Percentiles rank a stretch among this genome's conserved stretches.
Evolutionary conservation across 2,888 invertebrate genomes (phyloP).

Genomic region (Nomada fabriciana): DNA sequence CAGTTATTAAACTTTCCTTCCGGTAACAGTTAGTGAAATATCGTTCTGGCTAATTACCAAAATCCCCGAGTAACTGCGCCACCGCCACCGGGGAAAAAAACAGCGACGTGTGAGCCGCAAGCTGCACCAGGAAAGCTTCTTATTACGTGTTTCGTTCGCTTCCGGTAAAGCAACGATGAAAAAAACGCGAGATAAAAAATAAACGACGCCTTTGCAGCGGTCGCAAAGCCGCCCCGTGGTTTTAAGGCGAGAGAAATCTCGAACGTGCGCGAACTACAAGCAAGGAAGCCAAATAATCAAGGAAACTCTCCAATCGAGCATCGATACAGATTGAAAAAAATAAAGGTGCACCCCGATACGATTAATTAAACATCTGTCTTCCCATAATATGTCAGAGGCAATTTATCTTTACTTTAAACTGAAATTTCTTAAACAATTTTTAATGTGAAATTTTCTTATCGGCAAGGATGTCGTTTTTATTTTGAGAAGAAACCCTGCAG

Average conservation of each 20-base stretch:
- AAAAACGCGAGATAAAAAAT: not conserved
- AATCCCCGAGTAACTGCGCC: conserved; percentile 38
- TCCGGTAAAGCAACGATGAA: conserved; percentile 2
- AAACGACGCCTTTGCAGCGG: conserved; percentile 31
- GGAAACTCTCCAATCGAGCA: conserved; percentile 6
- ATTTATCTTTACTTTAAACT: no score
- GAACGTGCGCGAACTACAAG: conserved; percentile 14
- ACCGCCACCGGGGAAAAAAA: conserved; percentile 21
- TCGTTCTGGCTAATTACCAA: conserved; percentile 47
- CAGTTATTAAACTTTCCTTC: conserved; percentile 25
- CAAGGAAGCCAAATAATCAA: conserved; percentile 1
- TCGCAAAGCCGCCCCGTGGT: conserved; percentile 19
- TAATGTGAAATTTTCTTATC: no score
- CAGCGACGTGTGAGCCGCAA: conserved; percentile 37
- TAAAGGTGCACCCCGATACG: no score
- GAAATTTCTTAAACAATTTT: no score
- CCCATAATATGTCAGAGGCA: no score
- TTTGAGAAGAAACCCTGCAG: no score
- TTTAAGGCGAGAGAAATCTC: conserved; percentile 26
- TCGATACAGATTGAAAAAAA: not conserved
- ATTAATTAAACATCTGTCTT: no score
- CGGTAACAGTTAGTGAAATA: conserved; percentile 28
- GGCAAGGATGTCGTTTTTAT: no score
- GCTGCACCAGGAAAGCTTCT: conserved; percentile 52
- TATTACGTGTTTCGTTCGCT: conserved; percentile 52